Evolutionary conservation across 2,888 invertebrate species (phyloP).

Genomic region (Hydriomena furcata): DNA sequence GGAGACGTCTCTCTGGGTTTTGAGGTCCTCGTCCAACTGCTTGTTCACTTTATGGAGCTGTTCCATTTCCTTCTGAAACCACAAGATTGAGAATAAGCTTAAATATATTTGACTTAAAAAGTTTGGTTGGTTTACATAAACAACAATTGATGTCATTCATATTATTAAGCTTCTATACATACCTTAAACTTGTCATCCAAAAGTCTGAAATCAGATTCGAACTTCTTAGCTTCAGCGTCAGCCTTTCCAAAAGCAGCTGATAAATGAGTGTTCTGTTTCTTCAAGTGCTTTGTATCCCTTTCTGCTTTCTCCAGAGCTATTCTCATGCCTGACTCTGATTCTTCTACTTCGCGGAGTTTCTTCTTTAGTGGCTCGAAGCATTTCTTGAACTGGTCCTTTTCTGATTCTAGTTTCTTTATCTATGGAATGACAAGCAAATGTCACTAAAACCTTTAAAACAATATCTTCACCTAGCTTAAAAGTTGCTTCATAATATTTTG

Average conservation of each 20-base stretch:
- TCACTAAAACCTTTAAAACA: too few species aligned
- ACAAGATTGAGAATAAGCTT: not conserved
- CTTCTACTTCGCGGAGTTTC: constrained; percentile 83
- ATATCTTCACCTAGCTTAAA: too few species aligned
- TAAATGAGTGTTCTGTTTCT: constrained; percentile 71
- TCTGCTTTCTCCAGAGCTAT: constrained; percentile 80
- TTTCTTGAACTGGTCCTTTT: constrained; percentile 78
- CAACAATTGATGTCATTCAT: too few species aligned
- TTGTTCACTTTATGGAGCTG: constrained; percentile 66
- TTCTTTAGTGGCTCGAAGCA: constrained; percentile 75
- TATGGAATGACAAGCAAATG: too few species aligned
- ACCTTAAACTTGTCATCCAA: constrained; percentile 74
- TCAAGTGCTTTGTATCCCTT: constrained; percentile 78
- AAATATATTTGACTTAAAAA: not conserved
- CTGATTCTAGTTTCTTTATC: constrained; percentile 67
- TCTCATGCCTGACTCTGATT: constrained; percentile 81
- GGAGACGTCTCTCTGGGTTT: constrained; percentile 68
- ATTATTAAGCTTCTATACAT: not conserved
- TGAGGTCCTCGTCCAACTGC: constrained; percentile 75
- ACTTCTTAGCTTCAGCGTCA: constrained; percentile 77
- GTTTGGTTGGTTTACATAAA: too few species aligned
- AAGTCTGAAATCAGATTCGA: constrained; percentile 71
- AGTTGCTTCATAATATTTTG: too few species aligned
- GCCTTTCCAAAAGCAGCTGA: constrained; percentile 70
- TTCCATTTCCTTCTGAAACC: constrained; percentile 65